Evolutionary conservation across 2,888 invertebrate species (phyloP).

Genomic region (Dusona sp.): DNA sequence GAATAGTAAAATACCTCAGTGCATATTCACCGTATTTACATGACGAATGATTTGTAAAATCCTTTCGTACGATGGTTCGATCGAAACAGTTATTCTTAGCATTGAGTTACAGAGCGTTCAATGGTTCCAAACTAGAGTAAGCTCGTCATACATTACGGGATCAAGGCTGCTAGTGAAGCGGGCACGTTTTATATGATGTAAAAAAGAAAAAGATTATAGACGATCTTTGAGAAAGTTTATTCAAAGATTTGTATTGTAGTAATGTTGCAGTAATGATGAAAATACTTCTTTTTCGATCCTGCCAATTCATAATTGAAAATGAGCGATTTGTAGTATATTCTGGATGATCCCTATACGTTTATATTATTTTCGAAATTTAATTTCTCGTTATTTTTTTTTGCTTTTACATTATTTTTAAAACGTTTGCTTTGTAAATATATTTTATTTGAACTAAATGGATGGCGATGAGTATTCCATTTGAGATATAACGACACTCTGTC

Average conservation of each 20-base stretch:
- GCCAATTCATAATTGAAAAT: not conserved
- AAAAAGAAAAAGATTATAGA: not conserved
- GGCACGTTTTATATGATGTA: not conserved
- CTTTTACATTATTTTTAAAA: not conserved
- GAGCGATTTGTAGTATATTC: not conserved
- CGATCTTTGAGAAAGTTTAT: not conserved
- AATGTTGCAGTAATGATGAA: not conserved
- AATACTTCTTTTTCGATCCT: not conserved
- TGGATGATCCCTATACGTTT: too few species aligned
- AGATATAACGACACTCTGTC: not conserved
- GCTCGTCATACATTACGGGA: conserved; percentile 80
- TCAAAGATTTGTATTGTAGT: not conserved
- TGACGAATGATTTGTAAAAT: conserved; percentile 76
- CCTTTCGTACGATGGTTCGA: conserved; percentile 77
- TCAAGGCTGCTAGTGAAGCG: conserved; percentile 47
- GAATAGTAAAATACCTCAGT: conserved; percentile 17
- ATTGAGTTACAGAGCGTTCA: conserved; percentile 79
- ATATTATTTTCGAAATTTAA: too few species aligned
- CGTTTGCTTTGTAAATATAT: not conserved
- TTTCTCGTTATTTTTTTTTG: not conserved
- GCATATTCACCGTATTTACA: conserved; percentile 58
- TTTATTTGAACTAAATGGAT: not conserved
- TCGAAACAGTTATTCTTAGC: conserved; percentile 80
- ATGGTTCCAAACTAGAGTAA: conserved; percentile 82
- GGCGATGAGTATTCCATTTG: not conserved